These are phyloP conservation scores for Melanotaenia nigrans DNA, from an alignment of 2,797 vertebrate genomes.

Conservation along the genomic window DNA sequence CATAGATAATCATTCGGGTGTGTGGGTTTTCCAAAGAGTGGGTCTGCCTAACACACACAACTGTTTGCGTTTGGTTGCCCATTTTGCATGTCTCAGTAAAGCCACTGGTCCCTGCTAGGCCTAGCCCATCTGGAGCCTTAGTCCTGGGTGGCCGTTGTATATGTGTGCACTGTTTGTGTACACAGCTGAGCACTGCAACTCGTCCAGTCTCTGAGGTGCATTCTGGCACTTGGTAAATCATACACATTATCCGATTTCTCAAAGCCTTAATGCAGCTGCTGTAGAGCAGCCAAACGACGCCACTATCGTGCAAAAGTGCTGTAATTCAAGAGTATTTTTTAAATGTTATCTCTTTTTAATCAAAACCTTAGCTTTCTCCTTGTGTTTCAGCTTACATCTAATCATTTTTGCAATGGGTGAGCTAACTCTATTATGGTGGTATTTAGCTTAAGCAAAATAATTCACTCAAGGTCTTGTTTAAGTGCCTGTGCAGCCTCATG, in stretches of 20 bases:
- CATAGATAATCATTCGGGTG: conserved; percentile 27
- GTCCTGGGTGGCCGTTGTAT: conserved; percentile 66
- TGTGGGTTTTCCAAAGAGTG: conserved; percentile 25
- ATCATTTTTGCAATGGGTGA: conserved; percentile 57
- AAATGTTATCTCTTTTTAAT: conserved; percentile 57
- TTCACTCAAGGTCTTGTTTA: conserved; percentile 67
- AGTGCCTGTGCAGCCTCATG: conserved; percentile 59
- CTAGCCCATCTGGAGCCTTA: conserved; percentile 67
- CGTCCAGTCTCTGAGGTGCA: conserved; percentile 40
- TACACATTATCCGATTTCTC: conserved; percentile 54
- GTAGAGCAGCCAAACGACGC: conserved; percentile 27
- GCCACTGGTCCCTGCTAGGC: conserved; percentile 58
- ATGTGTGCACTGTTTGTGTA: conserved; percentile 43
- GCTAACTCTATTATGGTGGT: conserved; percentile 60
- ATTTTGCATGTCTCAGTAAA: conserved; percentile 53
- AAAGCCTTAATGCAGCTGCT: conserved; percentile 40
- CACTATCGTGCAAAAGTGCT: conserved; percentile 28
- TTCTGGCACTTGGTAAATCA: conserved; percentile 49
- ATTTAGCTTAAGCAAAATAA: conserved; percentile 68
- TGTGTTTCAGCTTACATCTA: conserved; percentile 63
- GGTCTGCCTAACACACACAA: conserved; percentile 28
- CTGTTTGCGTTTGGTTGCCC: conserved; percentile 54
- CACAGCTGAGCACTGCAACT: conserved; percentile 67
- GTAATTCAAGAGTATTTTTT: conserved; percentile 48
- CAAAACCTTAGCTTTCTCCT: conserved; percentile 58